Evolutionary conservation across 2,797 vertebrate species (phyloP).

Genomic region (Pantherophis vulpinus): DNA sequence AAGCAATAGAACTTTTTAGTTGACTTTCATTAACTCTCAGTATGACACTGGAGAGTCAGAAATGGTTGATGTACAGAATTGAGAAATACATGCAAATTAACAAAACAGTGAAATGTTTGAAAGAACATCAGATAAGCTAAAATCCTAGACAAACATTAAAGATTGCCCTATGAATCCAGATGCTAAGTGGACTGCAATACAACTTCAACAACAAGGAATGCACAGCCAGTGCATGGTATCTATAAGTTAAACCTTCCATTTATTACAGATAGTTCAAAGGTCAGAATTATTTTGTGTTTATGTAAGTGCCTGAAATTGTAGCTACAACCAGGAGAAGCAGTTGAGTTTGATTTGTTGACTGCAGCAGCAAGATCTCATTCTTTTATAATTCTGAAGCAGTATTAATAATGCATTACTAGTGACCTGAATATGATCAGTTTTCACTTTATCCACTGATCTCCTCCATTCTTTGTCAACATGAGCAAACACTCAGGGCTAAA

Average conservation of each 20-base stretch:
- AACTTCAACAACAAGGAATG: background rate
- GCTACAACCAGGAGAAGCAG: background rate
- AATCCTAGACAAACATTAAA: background rate
- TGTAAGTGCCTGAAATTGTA: background rate
- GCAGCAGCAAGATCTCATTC: background rate
- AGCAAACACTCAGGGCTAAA: background rate
- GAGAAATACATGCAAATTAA: background rate
- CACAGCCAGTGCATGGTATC: background rate
- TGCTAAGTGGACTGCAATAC: background rate
- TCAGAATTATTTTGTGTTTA: constrained; percentile 1
- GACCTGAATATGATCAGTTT: background rate
- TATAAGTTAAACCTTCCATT: background rate
- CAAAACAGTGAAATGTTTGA: background rate
- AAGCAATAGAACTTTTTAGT: constrained; percentile 30
- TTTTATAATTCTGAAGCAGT: background rate
- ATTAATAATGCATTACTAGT: background rate
- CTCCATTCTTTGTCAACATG: background rate
- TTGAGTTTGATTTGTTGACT: background rate
- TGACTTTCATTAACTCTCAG: constrained; percentile 9
- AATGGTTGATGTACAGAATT: background rate
- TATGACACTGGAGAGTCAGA: background rate
- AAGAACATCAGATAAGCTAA: background rate
- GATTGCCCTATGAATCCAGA: background rate
- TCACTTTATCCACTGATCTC: background rate
- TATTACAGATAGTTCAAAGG: constrained; percentile 1